Base-by-base conservation (phyloP, 2,888 invertebrate genomes). In the Cephus rjabovi region DNA sequence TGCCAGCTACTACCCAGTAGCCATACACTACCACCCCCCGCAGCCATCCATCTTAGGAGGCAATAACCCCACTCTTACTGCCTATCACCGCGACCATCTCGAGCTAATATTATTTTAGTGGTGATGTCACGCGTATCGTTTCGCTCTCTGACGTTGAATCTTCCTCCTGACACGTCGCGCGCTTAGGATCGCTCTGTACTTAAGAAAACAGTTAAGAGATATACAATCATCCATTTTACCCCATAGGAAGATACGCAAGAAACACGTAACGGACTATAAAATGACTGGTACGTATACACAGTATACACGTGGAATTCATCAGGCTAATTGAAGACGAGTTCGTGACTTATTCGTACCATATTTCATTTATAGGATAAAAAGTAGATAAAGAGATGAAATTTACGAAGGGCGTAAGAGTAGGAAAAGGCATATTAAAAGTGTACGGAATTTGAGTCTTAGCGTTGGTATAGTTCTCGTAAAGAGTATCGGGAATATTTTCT, bases 71-170 rank as follows among this genome's bases (percentile, higher is more conserved):
- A 37, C 77, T 79, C 80, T 80, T 80, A 79, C 77, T 78, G 79
- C 78, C 83, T 83, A 85, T 85, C 85, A 79, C 74, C 68, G 77
- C 76, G 83, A 77, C 82, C 85, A 84, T 85, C 86, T 83, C 82
- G 80, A 82, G 86, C 83, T 82, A 86, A 87, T 86, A 87, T 87
- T 87, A 86, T 86, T 86, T 84, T 83, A 86, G 83, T 56, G 76
- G 74, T 79, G 78, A 15, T 71, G 71, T 71, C 12, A 30, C 71
- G 71, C 33, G 71, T 71, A 71, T 71, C 71, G 71, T 31, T 31
- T 71, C 71, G 9, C 71, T 15, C 71, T 71, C 31, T 23, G 71
- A 31, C 33, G 71, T 23, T 31, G 71, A 71, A 71, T 71, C 12
- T 12, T 34, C 30, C 33, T 71, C 31, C 33, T 12, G 34, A 56